Base-by-base conservation (phyloP, 2,797 vertebrate species). In the Heliangelus exortis region DNA sequence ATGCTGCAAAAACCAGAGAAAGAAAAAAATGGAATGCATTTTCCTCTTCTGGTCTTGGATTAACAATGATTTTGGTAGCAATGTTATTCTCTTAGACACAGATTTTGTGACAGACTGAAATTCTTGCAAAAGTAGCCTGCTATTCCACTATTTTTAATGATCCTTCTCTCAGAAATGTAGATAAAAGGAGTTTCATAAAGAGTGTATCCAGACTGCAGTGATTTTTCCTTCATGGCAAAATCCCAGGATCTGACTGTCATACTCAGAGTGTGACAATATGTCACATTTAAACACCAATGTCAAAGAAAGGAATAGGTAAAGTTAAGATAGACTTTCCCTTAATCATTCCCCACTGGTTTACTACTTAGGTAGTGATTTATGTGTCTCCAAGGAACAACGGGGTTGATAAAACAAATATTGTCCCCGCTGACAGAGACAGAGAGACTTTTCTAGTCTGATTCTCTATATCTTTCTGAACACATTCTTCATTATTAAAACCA, bases 351-450 rank as follows among this genome's bases (percentile, higher is more conserved):
- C 8, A 19, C 4, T 28, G 20, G 6, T 62, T 84, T 76, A 54
- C 5, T 41, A 41, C 4, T 0, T 3, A 65, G 4, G 7, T 12
- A 31, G 23, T 43, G 15, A 73, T 43, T 22, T n/a, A 1, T 6
- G 21, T 39, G 5, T 39, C 9, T 48, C 36, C 41, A 61, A 33
- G 12, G 36, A 81, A 7, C 22, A 66, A 28, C 1, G 5, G 16
- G 36, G 47, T 45, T 4, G 47, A 75, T 41, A 83, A 31, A 17
- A 0, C 25, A 73, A 4, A 4, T 6, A 22, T 1, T 48, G 47
- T n/a, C 9, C 31, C 57, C 48, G 5, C 3, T 0, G 1, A 19
- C 5, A 15, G 16, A 20, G 0, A 22, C 1, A 3, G 66, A 34
- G 16, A 61, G 8, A 61, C 5, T 21, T 61, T 79, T 76, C 17